A percentile compares a stretch with the other conserved stretches of the same genome.
Evolutionary conservation across 2,888 invertebrate genomes (phyloP).

Genomic region (Elegia similella): DNA sequence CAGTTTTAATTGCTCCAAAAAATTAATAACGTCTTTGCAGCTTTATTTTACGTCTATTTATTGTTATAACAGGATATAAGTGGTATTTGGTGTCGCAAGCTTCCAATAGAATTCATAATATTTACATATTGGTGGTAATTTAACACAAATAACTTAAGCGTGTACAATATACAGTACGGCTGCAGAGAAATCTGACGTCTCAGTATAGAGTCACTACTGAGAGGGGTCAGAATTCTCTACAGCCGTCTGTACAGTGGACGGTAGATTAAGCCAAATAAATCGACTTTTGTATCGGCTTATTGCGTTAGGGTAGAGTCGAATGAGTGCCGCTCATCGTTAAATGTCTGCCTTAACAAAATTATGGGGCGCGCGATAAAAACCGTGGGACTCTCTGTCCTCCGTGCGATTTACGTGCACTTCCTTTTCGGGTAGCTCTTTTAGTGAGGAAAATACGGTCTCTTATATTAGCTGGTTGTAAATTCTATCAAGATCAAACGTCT

Average conservation of each 20-base stretch:
- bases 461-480: slow-evolving; percentile 16
- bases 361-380: slow-evolving; percentile 1
- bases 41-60: background rate
- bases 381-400: background rate
- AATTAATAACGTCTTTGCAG: background rate
- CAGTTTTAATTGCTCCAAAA: background rate
- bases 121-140: slow-evolving; percentile 2
- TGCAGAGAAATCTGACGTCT: too few relatives aligned
- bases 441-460: slow-evolving; percentile 6
- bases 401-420: slow-evolving; percentile 8
- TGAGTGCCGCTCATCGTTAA: background rate
- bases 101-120: slow-evolving; percentile 1
- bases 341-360: background rate
- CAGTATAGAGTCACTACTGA: too few relatives aligned
- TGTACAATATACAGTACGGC: too few relatives aligned
- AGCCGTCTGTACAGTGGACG: too few relatives aligned
- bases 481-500: slow-evolving; percentile 1
- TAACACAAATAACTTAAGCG: too few relatives aligned
- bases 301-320: too few relatives aligned
- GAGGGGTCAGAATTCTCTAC: too few relatives aligned
- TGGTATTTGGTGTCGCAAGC: background rate
- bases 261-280: too few relatives aligned
- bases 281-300: too few relatives aligned
- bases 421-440: slow-evolving; percentile 2
- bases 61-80: background rate